A percentile compares a stretch with the other conserved stretches of the same genome.
These are phyloP conservation scores for Apodemia duryi DNA, from an alignment of 2,888 invertebrate species.

Conservation along the genomic window DNA sequence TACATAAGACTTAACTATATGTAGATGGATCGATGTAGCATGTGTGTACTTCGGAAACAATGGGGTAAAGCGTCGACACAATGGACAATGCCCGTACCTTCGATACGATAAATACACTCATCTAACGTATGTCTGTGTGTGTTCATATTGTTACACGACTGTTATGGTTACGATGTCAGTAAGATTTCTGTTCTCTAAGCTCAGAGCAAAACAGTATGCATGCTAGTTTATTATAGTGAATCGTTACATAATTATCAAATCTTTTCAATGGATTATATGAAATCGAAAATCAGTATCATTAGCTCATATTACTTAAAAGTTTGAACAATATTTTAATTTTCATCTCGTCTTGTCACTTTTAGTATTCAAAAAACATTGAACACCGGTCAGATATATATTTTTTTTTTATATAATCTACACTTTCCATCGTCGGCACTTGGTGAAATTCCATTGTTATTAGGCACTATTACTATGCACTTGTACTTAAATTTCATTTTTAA, in stretches of 20 bases:
- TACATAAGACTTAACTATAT: conserved; percentile 1
- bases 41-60: conserved; percentile 62
- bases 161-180: conserved; percentile 13
- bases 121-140: conserved; percentile 12
- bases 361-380: no score
- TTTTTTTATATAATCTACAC: no score
- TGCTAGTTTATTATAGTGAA: neutral
- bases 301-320: no score
- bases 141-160: conserved; percentile 6
- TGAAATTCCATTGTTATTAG: no score
- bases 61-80: conserved; percentile 66
- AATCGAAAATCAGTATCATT: no score
- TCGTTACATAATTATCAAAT: neutral
- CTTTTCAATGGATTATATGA: neutral
- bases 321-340: no score
- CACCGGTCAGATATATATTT: no score
- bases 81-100: conserved; percentile 67
- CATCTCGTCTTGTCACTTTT: no score
- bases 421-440: no score
- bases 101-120: conserved; percentile 15
- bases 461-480: no score
- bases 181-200: neutral
- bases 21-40: conserved; percentile 43
- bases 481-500: no score
- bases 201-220: neutral